Evolutionary conservation across 2,888 invertebrate genomes (phyloP).

Genomic region (Conus canariensis): DNA sequence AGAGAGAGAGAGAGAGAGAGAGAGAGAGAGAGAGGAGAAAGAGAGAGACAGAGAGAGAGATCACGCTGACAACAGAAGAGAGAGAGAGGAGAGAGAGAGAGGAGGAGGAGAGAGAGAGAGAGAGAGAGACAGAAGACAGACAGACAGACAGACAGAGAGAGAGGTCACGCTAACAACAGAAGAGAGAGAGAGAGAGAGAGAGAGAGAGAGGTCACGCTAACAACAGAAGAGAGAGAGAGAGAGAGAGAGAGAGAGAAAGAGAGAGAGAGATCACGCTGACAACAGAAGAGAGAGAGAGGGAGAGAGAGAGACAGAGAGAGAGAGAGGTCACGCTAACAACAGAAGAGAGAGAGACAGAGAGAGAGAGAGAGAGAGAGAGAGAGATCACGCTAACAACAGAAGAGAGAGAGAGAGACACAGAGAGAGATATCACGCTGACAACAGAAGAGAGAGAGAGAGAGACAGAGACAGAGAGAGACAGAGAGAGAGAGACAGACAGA

Average conservation of each 20-base stretch:
- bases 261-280: neutral
- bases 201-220: too few relatives aligned
- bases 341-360: neutral
- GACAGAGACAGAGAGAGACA: too few relatives aligned
- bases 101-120: neutral
- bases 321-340: too few relatives aligned
- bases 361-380: too few relatives aligned
- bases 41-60: too few relatives aligned
- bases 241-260: neutral
- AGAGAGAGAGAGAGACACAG: too few relatives aligned
- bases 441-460: too few relatives aligned
- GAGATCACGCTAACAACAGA: too few relatives aligned
- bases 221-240: neutral
- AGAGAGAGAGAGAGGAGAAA: too few relatives aligned
- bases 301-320: neutral
- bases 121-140: neutral
- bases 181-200: neutral
- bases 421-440: too few relatives aligned
- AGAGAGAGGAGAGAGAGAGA: neutral
- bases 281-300: neutral
- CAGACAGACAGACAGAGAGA: neutral
- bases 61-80: neutral
- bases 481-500: too few relatives aligned
- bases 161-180: too few relatives aligned
- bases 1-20: neutral